phyloP scores from a whole-genome alignment of 2,888 invertebrate species.

The Caenorhabditis sp. region DNA sequence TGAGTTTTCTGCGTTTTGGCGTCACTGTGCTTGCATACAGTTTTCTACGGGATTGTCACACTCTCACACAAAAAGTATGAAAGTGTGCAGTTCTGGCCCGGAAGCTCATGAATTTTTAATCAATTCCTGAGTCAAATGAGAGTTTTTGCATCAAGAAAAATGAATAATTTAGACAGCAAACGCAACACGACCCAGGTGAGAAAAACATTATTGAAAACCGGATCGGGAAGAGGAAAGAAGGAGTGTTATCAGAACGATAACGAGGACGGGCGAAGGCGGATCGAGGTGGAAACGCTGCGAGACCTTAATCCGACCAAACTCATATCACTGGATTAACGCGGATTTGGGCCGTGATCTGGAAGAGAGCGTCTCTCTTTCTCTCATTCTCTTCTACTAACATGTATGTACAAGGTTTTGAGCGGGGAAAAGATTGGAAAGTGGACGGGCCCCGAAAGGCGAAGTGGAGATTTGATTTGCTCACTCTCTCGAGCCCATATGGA shows the following conservation, averaged over 20 bases:
- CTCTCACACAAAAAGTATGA: not conserved
- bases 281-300: too few relatives aligned
- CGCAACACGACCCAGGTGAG: slow-evolving; percentile 15
- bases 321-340: slow-evolving; percentile 5
- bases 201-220: slow-evolving; percentile 6
- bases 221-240: not conserved
- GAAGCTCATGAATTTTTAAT: not conserved
- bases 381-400: not conserved
- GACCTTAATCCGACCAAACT: slow-evolving; percentile 4
- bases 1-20: not conserved
- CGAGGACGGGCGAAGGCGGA: not conserved
- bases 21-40: not conserved
- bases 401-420: not conserved
- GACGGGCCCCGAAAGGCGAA: not conserved
- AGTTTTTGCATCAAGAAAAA: not conserved
- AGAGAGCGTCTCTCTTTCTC: not conserved
- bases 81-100: not conserved
- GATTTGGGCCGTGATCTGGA: slow-evolving; percentile 11
- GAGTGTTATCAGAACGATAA: not conserved
- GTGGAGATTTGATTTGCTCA: slow-evolving; percentile 12
- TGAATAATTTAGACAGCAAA: slow-evolving; percentile 4
- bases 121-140: not conserved
- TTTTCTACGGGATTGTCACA: not conserved
- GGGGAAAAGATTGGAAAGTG: slow-evolving; percentile 5
- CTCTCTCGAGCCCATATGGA: not conserved